phyloP scores from a whole-genome alignment of 2,797 vertebrate genomes.

The Glossophaga mutica region DNA sequence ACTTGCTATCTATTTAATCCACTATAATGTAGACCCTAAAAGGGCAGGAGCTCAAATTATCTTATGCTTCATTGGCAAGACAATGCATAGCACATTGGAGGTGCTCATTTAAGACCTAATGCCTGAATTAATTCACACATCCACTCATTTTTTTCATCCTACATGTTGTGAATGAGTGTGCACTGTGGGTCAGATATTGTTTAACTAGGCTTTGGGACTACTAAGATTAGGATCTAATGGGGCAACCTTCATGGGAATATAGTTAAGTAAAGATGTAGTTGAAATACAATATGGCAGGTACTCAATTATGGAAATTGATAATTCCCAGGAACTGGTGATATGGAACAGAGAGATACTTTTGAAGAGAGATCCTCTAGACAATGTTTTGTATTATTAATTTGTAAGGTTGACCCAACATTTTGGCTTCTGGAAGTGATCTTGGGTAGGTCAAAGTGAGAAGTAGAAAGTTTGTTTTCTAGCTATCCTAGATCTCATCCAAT shows the following conservation, averaged over 20 bases:
- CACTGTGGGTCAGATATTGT: neutral
- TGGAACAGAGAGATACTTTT: neutral
- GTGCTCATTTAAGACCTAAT: neutral
- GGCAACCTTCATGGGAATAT: neutral
- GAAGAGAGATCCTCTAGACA: neutral
- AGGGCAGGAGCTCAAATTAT: neutral
- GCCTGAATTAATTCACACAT: neutral
- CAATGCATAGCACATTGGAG: neutral
- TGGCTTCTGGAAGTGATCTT: conserved; percentile 16
- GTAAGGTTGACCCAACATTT: neutral
- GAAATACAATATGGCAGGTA: neutral
- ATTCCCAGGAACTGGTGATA: neutral
- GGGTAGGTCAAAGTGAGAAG: neutral
- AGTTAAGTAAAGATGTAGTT: neutral
- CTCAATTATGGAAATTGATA: neutral
- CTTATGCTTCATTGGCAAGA: neutral
- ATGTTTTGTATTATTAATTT: neutral
- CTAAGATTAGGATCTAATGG: neutral
- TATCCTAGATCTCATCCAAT: neutral
- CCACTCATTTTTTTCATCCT: neutral
- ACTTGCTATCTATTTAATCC: neutral
- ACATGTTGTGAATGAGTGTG: neutral
- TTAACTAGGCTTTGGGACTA: neutral
- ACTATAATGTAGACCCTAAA: neutral
- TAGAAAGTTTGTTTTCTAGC: neutral